phyloP scores from a whole-genome alignment of 2,113 vertebrate species.

The Macrotis lagotis region DNA sequence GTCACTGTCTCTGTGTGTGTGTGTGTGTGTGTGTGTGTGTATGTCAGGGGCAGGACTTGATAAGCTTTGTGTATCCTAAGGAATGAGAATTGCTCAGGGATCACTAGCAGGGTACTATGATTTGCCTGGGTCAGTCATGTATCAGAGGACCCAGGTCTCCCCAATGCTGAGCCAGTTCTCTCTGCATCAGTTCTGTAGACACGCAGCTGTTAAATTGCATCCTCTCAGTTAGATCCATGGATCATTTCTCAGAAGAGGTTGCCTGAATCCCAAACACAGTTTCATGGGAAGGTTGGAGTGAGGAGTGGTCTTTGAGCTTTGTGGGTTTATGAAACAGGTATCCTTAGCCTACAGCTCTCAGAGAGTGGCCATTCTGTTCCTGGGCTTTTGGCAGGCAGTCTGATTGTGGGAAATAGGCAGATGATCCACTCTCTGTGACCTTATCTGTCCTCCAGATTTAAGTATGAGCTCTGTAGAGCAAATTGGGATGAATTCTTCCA shows the following conservation, averaged over 20 bases:
- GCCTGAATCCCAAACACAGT: neutral
- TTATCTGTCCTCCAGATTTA: neutral
- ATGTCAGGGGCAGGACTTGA: neutral
- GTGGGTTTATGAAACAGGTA: neutral
- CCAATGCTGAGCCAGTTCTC: neutral
- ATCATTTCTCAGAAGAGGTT: neutral
- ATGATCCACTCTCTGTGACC: neutral
- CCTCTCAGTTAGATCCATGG: accelerated
- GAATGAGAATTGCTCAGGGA: neutral
- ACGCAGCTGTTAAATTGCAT: neutral
- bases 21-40: too few relatives aligned
- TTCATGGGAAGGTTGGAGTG: neutral
- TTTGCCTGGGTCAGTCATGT: neutral
- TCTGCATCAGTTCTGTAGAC: neutral
- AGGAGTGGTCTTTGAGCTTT: accelerated
- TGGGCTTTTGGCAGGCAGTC: neutral
- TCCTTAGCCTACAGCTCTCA: accelerated
- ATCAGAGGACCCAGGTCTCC: neutral
- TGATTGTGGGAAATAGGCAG: neutral
- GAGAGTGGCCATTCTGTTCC: neutral
- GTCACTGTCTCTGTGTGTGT: too few relatives aligned
- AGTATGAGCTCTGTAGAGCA: neutral
- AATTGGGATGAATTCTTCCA: too few relatives aligned
- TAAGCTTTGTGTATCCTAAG: neutral
- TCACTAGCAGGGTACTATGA: neutral